phyloP scores from a whole-genome alignment of 2,888 invertebrate species.

The Acrobasis suavella region DNA sequence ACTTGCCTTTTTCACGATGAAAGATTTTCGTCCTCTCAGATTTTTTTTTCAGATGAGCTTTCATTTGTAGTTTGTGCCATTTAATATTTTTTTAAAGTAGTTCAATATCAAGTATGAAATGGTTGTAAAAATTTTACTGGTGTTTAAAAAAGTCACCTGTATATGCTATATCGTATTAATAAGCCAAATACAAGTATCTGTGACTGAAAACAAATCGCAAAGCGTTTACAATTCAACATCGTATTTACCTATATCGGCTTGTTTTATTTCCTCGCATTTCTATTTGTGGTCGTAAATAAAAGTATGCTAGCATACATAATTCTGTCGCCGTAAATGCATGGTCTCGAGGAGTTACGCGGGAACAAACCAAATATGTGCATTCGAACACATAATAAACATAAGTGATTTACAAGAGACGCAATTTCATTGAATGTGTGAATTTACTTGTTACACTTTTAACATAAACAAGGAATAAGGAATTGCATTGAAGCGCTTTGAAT shows the following conservation, averaged over 20 bases:
- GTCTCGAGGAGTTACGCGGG: slow-evolving; percentile 3
- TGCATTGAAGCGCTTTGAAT: slow-evolving; percentile 46
- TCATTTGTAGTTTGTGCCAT: no score
- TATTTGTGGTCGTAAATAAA: background rate
- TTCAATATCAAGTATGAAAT: no score
- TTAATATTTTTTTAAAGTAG: no score
- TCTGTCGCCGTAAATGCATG: background rate
- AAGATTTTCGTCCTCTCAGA: no score
- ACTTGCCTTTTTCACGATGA: no score
- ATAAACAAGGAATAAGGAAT: slow-evolving; percentile 51
- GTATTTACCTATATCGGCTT: background rate
- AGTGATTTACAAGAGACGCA: slow-evolving; percentile 24
- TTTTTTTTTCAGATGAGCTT: no score
- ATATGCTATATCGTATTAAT: no score
- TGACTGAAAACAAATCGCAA: background rate
- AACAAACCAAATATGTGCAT: slow-evolving; percentile 10
- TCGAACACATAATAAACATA: slow-evolving; percentile 2
- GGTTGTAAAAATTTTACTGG: no score
- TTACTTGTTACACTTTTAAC: slow-evolving; percentile 49
- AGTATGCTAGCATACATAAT: slow-evolving; percentile 2
- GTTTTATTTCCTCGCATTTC: slow-evolving; percentile 4
- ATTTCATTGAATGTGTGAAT: slow-evolving; percentile 44
- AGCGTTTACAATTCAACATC: background rate
- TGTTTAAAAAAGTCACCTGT: no score
- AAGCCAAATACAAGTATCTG: background rate